phyloP scores from a whole-genome alignment of 64 coral and sea anemone genomes.

The Montipora foliosa region DNA sequence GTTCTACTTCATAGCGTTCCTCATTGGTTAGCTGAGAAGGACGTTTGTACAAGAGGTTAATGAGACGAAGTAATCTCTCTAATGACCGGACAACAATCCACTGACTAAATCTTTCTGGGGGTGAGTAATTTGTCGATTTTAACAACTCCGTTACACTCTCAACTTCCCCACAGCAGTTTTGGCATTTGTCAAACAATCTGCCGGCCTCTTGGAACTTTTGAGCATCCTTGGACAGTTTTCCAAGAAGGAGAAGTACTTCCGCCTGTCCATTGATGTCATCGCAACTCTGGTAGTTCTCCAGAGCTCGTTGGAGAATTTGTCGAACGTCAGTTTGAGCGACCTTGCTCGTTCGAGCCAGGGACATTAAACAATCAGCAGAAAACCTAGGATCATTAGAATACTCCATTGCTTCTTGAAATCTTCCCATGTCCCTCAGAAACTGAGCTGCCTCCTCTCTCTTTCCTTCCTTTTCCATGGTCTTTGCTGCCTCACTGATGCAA shows the following conservation, averaged over 20 bases:
- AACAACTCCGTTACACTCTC: conserved; percentile 64
- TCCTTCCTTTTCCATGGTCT: conserved; percentile 64
- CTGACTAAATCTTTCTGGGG: conserved; percentile 6
- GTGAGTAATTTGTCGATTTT: conserved; percentile 5
- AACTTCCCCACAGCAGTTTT: conserved; percentile 80
- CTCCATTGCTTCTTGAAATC: conserved; percentile 62
- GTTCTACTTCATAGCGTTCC: conserved; percentile 26
- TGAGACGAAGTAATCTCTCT: conserved; percentile 58
- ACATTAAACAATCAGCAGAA: conserved; percentile 76
- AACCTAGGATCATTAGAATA: conserved; percentile 71
- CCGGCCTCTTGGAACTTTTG: conserved; percentile 50
- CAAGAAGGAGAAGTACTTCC: conserved; percentile 60
- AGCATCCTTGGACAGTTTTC: conserved; percentile 18
- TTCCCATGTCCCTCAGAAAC: conserved; percentile 52
- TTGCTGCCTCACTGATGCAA: conserved; percentile 61
- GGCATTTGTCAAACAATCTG: conserved; percentile 55
- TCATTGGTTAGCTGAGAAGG: neutral
- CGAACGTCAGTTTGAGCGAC: neutral
- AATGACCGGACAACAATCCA: conserved; percentile 72
- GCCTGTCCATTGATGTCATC: conserved; percentile 56
- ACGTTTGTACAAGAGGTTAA: conserved; percentile 57
- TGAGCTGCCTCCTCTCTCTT: conserved; percentile 59
- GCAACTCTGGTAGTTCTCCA: conserved; percentile 45
- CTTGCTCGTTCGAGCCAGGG: neutral
- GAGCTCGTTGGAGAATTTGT: conserved; percentile 44